A percentile compares a stretch with the other conserved stretches of the same genome.
These are phyloP conservation scores for Cantharis nigra DNA, from an alignment of 2,888 invertebrate genomes.

Conservation along the genomic window DNA sequence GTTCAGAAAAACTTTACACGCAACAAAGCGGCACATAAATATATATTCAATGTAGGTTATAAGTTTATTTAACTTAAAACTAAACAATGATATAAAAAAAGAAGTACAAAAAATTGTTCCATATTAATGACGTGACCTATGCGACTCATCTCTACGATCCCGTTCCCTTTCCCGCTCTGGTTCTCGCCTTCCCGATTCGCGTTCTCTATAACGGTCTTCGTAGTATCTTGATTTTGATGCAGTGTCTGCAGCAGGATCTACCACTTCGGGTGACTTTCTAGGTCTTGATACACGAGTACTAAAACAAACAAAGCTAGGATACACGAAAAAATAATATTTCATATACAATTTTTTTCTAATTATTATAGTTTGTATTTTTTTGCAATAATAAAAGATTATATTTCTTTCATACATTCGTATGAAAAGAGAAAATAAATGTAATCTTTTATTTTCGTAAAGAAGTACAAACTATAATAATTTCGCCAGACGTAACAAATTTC, in stretches of 20 bases:
- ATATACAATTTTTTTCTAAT: not conserved
- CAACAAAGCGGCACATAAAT: not conserved
- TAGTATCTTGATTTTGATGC: slow-evolving; percentile 73
- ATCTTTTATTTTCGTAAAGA: too few species aligned
- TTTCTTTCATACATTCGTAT: too few species aligned
- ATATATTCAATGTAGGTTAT: not conserved
- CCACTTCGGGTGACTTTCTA: slow-evolving; percentile 65
- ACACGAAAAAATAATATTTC: not conserved
- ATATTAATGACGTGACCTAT: slow-evolving; percentile 69
- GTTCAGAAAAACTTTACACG: not conserved
- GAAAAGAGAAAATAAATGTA: too few species aligned
- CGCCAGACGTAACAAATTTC: too few species aligned
- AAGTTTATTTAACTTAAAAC: not conserved
- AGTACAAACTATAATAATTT: too few species aligned
- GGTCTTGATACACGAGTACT: slow-evolving; percentile 53
- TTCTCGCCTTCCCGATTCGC: slow-evolving; percentile 63
- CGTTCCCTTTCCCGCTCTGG: slow-evolving; percentile 67
- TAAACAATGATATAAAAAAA: not conserved
- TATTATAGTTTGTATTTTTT: too few species aligned
- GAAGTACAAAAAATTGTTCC: not conserved
- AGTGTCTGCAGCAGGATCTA: slow-evolving; percentile 55
- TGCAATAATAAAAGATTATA: too few species aligned
- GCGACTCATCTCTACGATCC: slow-evolving; percentile 70
- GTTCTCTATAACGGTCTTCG: slow-evolving; percentile 82
- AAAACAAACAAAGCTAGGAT: slow-evolving; percentile 13